Evolutionary conservation across 2,113 vertebrate genomes (phyloP).

Genomic region (Microtus montanus): DNA sequence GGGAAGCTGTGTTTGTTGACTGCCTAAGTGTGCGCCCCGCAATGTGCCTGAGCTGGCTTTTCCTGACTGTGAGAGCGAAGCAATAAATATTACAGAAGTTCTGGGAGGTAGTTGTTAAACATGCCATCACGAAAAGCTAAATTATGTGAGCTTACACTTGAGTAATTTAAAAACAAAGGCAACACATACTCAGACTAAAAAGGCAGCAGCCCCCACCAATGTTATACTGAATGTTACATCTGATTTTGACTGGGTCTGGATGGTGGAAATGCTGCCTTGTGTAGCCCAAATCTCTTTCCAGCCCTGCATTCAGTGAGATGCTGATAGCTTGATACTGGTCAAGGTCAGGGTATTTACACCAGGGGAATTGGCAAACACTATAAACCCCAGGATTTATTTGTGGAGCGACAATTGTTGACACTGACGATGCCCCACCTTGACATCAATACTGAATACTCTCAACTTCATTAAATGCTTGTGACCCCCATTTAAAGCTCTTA

Average conservation of each 20-base stretch:
- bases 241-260: neutral
- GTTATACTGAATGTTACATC: neutral
- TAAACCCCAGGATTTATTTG: neutral
- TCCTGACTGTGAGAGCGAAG: neutral
- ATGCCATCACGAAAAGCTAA: neutral
- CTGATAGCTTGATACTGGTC: neutral
- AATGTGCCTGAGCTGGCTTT: neutral
- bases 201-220: neutral
- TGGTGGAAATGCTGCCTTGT: neutral
- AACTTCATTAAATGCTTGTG: neutral
- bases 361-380: neutral
- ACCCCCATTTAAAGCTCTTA: neutral
- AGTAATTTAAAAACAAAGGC: neutral
- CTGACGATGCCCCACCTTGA: neutral
- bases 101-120: neutral
- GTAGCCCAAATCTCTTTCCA: neutral
- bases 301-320: neutral
- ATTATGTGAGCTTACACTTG: neutral
- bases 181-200: neutral
- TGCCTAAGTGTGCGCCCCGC: neutral
- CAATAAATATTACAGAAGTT: conserved; percentile 9
- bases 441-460: neutral
- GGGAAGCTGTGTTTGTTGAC: too few species aligned
- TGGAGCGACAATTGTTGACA: neutral
- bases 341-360: neutral